Conservation (phyloP, 2,113 vertebrate genomes). For the Macaca mulatta region DNA sequence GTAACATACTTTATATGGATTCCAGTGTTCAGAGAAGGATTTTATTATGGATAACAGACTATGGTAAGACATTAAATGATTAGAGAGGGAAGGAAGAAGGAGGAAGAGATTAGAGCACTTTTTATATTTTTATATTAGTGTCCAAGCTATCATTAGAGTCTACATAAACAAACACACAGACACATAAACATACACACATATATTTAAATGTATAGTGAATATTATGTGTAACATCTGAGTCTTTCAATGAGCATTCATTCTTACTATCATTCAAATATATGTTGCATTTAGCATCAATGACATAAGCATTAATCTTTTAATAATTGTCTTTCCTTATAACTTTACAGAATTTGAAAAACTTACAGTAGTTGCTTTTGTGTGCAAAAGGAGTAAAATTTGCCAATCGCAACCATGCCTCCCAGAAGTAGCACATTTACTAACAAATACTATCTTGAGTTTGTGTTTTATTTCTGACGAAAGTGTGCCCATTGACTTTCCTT, state of each 20-base stretch:
- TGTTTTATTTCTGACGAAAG: not conserved
- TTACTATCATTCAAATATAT: not conserved
- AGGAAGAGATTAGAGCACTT: not conserved
- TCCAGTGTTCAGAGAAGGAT: not conserved
- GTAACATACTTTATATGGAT: not conserved
- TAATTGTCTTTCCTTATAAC: not conserved
- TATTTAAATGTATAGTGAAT: not conserved
- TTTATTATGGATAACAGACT: not conserved
- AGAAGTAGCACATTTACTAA: not conserved
- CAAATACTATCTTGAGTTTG: not conserved
- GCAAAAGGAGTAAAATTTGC: not conserved
- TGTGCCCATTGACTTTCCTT: not conserved
- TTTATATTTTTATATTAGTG: not conserved
- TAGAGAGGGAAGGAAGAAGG: not conserved
- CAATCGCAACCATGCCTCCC: not conserved
- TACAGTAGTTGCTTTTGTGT: not conserved
- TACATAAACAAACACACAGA: not conserved
- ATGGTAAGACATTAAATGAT: slow-evolving; percentile 1
- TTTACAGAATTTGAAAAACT: not conserved
- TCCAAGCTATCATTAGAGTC: not conserved
- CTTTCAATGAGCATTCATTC: not conserved
- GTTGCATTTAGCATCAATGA: not conserved
- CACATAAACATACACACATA: not conserved
- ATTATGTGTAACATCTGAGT: not conserved
- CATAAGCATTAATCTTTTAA: not conserved